phyloP scores from a whole-genome alignment of 2,113 vertebrate species.

The Coreoperca whiteheadi region DNA sequence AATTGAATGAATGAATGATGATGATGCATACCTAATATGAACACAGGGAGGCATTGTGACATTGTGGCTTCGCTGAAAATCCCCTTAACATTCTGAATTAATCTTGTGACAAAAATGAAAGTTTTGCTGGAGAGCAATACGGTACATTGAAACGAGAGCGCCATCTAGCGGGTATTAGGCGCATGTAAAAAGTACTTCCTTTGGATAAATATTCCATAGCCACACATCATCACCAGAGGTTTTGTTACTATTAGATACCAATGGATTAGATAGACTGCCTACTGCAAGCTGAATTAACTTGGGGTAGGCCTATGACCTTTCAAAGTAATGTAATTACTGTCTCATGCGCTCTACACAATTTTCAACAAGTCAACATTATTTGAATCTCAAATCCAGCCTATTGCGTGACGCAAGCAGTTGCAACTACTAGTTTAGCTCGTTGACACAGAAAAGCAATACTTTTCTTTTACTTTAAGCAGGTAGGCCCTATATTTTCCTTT shows the following conservation, averaged over 20 bases:
- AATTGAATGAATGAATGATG: not conserved
- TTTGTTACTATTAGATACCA: not conserved
- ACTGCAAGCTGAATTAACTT: not conserved
- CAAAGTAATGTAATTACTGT: not conserved
- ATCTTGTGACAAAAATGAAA: not conserved
- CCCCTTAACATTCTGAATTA: not conserved
- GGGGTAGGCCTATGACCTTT: not conserved
- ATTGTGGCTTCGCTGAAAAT: not conserved
- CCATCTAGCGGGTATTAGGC: constrained; percentile 53
- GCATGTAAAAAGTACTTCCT: not conserved
- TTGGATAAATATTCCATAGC: not conserved
- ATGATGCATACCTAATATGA: not conserved
- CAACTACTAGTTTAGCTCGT: not conserved
- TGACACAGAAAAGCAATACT: not conserved
- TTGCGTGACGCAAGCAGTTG: not conserved
- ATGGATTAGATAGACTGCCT: fast-evolving
- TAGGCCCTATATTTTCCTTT: not conserved
- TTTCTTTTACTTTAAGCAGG: not conserved
- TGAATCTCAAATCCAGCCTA: not conserved
- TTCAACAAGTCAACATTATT: not conserved
- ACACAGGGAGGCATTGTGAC: not conserved
- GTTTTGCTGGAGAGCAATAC: not conserved
- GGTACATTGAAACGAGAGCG: constrained; percentile 24
- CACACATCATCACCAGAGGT: not conserved
- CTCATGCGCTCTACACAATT: not conserved